Base-by-base conservation (phyloP, 2,888 invertebrate genomes). In the Nematopogon swammerdamellus region DNA sequence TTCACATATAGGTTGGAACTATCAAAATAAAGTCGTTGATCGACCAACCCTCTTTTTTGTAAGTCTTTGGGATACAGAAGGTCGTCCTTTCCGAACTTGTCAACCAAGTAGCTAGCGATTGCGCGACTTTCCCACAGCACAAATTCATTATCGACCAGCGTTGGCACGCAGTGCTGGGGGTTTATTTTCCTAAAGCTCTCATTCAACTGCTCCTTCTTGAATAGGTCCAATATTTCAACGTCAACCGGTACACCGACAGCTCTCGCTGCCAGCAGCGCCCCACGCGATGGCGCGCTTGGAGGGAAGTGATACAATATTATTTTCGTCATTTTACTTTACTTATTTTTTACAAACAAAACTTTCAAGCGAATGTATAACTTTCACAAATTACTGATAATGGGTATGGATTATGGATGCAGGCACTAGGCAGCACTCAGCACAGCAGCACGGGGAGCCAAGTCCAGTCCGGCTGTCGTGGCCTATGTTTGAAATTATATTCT, bases 121-220 rank as follows among this genome's bases (percentile, higher is more conserved):
- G 87, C 86, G 36, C 84, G 80, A 57, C 86, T 86, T 63, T 88
- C 88, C 85, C 86, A 87, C 46, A 88, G 54, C 14, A 80, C 63
- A 60, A 86, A 85, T 11, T 85, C 86, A 51, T 84, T 80, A 61
- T 88, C 88, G 19, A 84, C 83, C 50, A 89, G 68, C 8, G 88
- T 87, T 8, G 88, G 88, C 3, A 89, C 69, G 51, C 82, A 82
- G 62, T 87, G 86, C 60, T 86, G 86, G 4, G 86, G 86, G 63
- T 87, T 87, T 45, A 85, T 73, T 70, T 84, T 74, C 45, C 80
- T 54, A 57, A 84, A 85, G 56, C 77, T 81, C 45, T 81, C 76
- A 50, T 72, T 72, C 1, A 83, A 56, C 59, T 86, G 85, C 58
- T 85, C 83, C 60, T 84, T 85, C 57, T 73, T 70, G 47, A 83